These are phyloP conservation scores for Champsocephalus gunnari DNA, from an alignment of 2,797 vertebrate species.

Conservation along the genomic window DNA sequence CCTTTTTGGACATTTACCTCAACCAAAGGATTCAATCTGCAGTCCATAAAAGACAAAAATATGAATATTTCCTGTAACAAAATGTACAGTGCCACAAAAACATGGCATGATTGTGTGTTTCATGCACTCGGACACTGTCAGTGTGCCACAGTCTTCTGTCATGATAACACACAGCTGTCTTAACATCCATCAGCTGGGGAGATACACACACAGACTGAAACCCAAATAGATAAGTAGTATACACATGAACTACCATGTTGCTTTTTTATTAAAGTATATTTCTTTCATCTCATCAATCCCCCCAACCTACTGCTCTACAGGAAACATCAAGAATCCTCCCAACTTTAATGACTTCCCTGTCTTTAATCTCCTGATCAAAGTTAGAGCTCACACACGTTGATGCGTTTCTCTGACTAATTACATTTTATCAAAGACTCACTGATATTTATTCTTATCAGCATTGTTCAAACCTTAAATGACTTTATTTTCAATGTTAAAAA, in stretches of 20 bases:
- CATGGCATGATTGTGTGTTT: not conserved
- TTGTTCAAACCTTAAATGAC: constrained; percentile 13
- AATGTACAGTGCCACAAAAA: not conserved
- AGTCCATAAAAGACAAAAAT: not conserved
- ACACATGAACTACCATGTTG: not conserved
- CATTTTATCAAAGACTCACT: constrained; percentile 34
- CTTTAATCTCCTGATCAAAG: constrained; percentile 35
- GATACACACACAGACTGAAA: not conserved
- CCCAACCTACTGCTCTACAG: constrained; percentile 1
- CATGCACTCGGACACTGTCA: not conserved
- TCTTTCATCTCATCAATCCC: constrained; percentile 29
- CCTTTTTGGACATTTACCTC: too few relatives aligned
- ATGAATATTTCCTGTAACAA: not conserved
- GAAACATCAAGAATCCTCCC: constrained; percentile 3
- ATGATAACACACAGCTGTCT: not conserved
- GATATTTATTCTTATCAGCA: constrained; percentile 19
- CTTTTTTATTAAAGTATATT: not conserved
- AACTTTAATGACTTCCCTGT: constrained; percentile 11
- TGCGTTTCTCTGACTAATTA: constrained; percentile 21
- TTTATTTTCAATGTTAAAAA: not conserved
- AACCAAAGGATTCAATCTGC: not conserved
- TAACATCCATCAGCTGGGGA: not conserved
- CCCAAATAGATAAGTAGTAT: not conserved
- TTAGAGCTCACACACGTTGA: constrained; percentile 10
- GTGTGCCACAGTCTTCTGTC: not conserved